Evolutionary conservation across 1,140 invertebrate species (phyloP), one percentile per base, ranked within the genome.

Genomic region (Ceratina australensis): DNA sequence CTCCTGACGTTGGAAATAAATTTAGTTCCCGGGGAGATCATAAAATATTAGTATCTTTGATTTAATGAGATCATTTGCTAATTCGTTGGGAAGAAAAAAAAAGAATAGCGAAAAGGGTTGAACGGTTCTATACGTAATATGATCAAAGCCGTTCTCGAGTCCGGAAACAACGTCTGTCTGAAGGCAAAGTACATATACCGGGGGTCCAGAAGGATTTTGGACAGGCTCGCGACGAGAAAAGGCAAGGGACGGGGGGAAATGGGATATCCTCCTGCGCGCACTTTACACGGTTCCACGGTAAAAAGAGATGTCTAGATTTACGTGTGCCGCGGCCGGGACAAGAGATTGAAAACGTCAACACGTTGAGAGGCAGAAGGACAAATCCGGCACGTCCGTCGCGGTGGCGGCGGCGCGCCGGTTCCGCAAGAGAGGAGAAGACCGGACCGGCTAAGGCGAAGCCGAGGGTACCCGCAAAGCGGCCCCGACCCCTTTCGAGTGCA

Each of bases 321-420:
- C 69, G 60, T 72, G 69, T 59, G 18, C 65, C 65, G 49, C 67
- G 65, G 56, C 63, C 61, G 15, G 69, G 78, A 86, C 78, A 80
- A 85, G 77, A 87, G 86, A 89, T 87, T 88, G 86, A 82, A 84
- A 89, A 87, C 81, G 86, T 89, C 86, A 88, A 89, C 88, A 89
- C 81, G 83, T 88, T 81, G 83, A 89, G 88, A 83, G 87, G 81
- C 65, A 64, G 67, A 65, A 71, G 81, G 73, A 83, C 81, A 83
- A 81, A 83, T 83, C 81, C 78, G 52, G 65, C 65, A 68, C 50
- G 65, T 68, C 68, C 47, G 74, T 56, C 22, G 15, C 10, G 16
- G 49, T 76, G 24, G 74, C 42, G 18, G 15, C 10, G 16, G 49
- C 78, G 24, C 15, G 20, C 73, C 82, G 57, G 28, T 63, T 54